Base-by-base conservation (phyloP, 2,888 invertebrate genomes). In the Camptogramma bilineatum region DNA sequence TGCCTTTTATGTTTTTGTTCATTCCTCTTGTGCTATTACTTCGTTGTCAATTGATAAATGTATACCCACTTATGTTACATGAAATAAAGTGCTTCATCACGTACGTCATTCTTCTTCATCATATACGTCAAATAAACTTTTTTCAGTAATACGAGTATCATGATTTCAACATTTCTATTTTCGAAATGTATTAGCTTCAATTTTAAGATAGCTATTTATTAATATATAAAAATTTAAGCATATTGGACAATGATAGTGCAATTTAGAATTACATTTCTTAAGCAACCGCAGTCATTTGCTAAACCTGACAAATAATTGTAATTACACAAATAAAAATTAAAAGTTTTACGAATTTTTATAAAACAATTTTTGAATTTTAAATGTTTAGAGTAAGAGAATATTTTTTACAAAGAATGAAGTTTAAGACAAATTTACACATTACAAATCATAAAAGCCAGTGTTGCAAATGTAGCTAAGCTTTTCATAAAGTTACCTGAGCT, bases 401-500 rank as follows among this genome's bases (percentile, higher is more conserved):
- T 2, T 34, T 34, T 34, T 34, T 1, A 34, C 34, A 34, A 34
- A 34, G 34, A 10, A 34, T 8, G 34, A 34, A 34, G 13, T 34
- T 9, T 34, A 10, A 5, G 2, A 24, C n/a, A n/a, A n/a, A n/a
- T 28, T 28, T 34, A 10, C 10, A 9, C 10, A 34, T 28, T 31
- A 52, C 18, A 17, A 28, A 16, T 28, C 10, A 16, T 24, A 57
- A 48, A 57, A 57, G 1, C 0, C 13, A 16, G 42, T 31, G 19
- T 44, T 19, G 34, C 39, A 57, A 28, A 42, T 16, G 39, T 31
- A 46, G 7, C 39, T 31, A 31, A 47, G 34, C 7, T 18, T 46
- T 54, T 48, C 28, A 63, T 57, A 63, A 53, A 59, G 46, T 18
- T 57, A 61, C 53, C 61, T 57, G 61, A 28, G 53, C 31, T 21